Conservation (phyloP, 2,113 vertebrate species). For the Macroglossus sobrinus region DNA sequence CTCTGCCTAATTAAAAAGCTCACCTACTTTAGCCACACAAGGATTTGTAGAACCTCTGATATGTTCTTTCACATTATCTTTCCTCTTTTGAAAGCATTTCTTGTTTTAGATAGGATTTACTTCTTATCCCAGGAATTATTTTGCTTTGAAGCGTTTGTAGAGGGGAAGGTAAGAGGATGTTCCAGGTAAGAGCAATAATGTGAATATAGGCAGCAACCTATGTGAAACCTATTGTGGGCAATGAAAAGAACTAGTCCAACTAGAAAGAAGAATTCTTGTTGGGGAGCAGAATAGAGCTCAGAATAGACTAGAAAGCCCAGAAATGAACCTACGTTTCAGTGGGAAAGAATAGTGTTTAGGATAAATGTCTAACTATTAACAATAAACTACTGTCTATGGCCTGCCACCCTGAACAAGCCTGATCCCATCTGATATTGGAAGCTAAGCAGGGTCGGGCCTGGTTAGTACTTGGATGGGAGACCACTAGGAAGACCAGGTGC, state of each 20-base stretch:
- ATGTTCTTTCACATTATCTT: not conserved
- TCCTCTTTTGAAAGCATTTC: slow-evolving; percentile 8
- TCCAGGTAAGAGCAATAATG: not conserved
- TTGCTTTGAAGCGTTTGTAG: slow-evolving; percentile 18
- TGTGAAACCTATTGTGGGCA: not conserved
- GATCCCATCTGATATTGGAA: too few relatives aligned
- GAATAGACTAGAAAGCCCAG: not conserved
- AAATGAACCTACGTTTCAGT: not conserved
- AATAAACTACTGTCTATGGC: not conserved
- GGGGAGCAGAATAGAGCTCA: not conserved
- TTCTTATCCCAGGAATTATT: not conserved
- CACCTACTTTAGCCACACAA: not conserved
- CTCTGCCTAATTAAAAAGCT: slow-evolving; percentile 11
- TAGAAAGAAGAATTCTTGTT: slow-evolving; percentile 5
- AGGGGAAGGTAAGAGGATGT: not conserved
- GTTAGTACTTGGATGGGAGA: too few relatives aligned
- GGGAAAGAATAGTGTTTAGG: not conserved
- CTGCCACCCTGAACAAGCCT: too few relatives aligned
- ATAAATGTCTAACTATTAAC: not conserved
- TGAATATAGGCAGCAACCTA: not conserved
- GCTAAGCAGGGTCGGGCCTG: too few relatives aligned
- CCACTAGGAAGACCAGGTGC: too few relatives aligned
- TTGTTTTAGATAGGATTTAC: slow-evolving; percentile 44
- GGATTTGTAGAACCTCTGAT: slow-evolving; percentile 20
- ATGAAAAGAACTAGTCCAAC: not conserved